A percentile compares a stretch with the other conserved stretches of the same genome.
phyloP scores from a whole-genome alignment of 92 coral and sea anemone genomes.

The Epizoanthus fatuus region DNA sequence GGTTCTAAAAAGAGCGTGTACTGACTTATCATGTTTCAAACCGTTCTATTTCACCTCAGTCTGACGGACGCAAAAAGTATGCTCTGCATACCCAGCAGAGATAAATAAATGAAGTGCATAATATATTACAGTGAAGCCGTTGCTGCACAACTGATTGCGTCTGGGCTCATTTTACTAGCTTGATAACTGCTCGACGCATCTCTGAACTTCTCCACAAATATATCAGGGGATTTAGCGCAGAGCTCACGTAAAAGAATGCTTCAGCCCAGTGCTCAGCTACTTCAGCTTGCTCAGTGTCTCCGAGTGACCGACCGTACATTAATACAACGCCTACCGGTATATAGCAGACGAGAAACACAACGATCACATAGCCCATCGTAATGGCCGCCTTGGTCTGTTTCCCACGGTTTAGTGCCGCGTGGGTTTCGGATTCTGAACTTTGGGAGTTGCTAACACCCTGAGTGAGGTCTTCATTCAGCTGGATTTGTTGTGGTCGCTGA shows the following conservation, averaged over 20 bases:
- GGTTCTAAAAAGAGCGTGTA: too few species aligned
- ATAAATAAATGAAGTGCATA: too few species aligned
- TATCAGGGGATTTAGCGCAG: conserved; percentile 8
- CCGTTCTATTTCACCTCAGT: too few species aligned
- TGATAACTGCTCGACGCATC: neutral
- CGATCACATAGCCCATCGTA: conserved; percentile 1
- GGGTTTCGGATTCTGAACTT: neutral
- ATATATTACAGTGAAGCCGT: too few species aligned
- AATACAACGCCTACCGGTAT: neutral
- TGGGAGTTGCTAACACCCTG: neutral
- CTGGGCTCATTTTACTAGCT: neutral
- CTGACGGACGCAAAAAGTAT: too few species aligned
- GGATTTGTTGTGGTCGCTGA: neutral
- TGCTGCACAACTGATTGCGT: too few species aligned
- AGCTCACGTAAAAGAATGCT: neutral
- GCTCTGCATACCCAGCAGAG: too few species aligned
- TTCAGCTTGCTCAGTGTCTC: neutral
- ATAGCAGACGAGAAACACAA: neutral
- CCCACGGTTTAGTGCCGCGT: neutral
- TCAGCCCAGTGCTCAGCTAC: neutral
- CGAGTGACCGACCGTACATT: neutral
- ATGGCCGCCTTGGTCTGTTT: neutral
- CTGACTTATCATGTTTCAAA: too few species aligned
- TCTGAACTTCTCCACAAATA: neutral
- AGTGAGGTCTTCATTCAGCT: too few species aligned